Evolutionary conservation across 2,797 vertebrate genomes (phyloP).

Genomic region (Oryzias dopingdopingensis): DNA sequence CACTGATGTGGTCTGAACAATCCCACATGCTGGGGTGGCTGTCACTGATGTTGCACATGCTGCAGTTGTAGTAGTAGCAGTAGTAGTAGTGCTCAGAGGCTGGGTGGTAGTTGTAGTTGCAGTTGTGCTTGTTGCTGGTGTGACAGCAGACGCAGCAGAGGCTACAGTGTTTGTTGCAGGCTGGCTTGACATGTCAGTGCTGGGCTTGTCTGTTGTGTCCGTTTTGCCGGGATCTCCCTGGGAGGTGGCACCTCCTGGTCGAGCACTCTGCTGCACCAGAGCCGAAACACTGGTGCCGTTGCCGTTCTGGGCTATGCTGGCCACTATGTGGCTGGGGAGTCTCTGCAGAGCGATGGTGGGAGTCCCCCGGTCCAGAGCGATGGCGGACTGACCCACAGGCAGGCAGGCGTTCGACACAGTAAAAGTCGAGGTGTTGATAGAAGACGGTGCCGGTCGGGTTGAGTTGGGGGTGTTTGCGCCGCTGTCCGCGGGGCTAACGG

Average conservation of each 20-base stretch:
- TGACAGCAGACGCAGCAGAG: slow-evolving; percentile 48
- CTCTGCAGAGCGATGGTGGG: slow-evolving; percentile 79
- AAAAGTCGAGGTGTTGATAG: slow-evolving; percentile 69
- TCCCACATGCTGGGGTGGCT: slow-evolving; percentile 58
- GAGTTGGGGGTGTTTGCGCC: slow-evolving; percentile 48
- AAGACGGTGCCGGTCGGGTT: slow-evolving; percentile 43
- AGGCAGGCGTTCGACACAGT: slow-evolving; percentile 67
- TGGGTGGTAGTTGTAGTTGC: slow-evolving; percentile 52
- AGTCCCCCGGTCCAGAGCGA: slow-evolving; percentile 74
- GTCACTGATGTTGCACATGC: slow-evolving; percentile 39
- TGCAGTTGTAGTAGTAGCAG: slow-evolving; percentile 21
- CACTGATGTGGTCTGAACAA: slow-evolving; percentile 54
- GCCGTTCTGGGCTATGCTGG: slow-evolving; percentile 81
- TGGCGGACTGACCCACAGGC: slow-evolving; percentile 64
- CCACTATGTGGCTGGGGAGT: slow-evolving; percentile 79
- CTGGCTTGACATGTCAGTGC: slow-evolving; percentile 69
- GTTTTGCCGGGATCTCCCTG: slow-evolving; percentile 64
- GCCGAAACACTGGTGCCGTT: slow-evolving; percentile 76
- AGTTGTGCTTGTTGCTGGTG: slow-evolving; percentile 43
- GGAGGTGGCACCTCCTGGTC: slow-evolving; percentile 47
- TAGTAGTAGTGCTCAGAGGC: slow-evolving; percentile 51
- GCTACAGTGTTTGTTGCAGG: slow-evolving; percentile 62
- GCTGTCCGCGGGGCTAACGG: slow-evolving; percentile 32
- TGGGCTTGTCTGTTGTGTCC: slow-evolving; percentile 68
- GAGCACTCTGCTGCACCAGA: slow-evolving; percentile 69